Evolutionary conservation across 2,797 vertebrate genomes (phyloP).

Genomic region (Ara ararauna): DNA sequence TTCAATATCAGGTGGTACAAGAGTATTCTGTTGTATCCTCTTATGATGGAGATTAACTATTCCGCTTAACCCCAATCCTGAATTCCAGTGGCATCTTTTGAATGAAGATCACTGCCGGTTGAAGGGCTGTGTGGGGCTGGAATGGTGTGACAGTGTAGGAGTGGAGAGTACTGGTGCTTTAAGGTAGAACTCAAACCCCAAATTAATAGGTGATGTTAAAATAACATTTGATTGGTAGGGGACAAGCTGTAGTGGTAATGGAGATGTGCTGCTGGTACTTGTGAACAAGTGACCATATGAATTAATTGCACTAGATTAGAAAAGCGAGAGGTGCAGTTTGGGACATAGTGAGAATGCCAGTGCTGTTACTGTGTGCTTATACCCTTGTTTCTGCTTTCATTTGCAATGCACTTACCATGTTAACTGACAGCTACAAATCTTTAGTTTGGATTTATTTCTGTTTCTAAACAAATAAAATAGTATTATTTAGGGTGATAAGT

Average conservation of each 20-base stretch:
- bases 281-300: background rate
- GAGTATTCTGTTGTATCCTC: background rate
- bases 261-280: background rate
- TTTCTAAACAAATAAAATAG: background rate
- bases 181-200: background rate
- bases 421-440: background rate
- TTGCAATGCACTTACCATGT: background rate
- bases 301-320: background rate
- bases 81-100: background rate
- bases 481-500: conserved; percentile 2
- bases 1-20: background rate
- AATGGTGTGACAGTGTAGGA: background rate
- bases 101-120: background rate
- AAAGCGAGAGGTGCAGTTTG: background rate
- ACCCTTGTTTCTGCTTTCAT: background rate
- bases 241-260: background rate
- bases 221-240: background rate
- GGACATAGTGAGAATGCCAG: background rate
- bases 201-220: background rate
- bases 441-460: background rate
- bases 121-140: background rate
- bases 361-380: background rate
- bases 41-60: background rate
- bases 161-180: background rate
- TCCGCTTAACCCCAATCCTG: background rate